Percentiles rank a stretch among this genome's conserved stretches.
Evolutionary conservation across 1,140 invertebrate species (phyloP).

Genomic region (Cydia fagiglandana): DNA sequence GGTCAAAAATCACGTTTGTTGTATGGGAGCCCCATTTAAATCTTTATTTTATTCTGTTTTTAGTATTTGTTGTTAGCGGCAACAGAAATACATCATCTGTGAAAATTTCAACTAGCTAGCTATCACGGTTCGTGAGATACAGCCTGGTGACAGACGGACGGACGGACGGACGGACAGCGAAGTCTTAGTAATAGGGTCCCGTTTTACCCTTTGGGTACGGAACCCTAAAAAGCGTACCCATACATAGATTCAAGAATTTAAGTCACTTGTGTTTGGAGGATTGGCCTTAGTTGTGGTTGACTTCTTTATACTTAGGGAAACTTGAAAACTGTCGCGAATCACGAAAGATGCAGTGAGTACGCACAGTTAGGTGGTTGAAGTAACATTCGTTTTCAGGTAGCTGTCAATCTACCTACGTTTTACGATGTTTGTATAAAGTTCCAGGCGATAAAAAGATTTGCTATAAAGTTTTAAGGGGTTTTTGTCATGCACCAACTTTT

Average conservation of each 20-base stretch:
- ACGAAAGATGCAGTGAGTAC: background rate
- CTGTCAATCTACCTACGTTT: background rate
- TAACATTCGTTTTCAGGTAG: background rate
- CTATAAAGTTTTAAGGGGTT: background rate
- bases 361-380: background rate
- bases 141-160: too few relatives aligned
- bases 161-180: too few relatives aligned
- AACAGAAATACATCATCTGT: too few relatives aligned
- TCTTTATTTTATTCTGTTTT: too few relatives aligned
- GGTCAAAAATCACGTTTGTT: too few relatives aligned
- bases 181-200: too few relatives aligned
- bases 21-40: too few relatives aligned
- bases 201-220: too few relatives aligned
- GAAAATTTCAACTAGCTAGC: too few relatives aligned
- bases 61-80: too few relatives aligned
- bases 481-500: background rate
- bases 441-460: background rate
- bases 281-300: background rate
- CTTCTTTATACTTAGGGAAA: background rate
- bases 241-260: background rate
- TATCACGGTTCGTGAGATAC: too few relatives aligned
- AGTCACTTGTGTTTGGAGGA: background rate
- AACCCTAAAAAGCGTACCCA: too few relatives aligned
- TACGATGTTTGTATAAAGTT: slow-evolving; percentile 1
- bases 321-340: background rate